Conservation (phyloP, 53 echinoderm and acorn worm species). For the Echinarachnius parma region DNA sequence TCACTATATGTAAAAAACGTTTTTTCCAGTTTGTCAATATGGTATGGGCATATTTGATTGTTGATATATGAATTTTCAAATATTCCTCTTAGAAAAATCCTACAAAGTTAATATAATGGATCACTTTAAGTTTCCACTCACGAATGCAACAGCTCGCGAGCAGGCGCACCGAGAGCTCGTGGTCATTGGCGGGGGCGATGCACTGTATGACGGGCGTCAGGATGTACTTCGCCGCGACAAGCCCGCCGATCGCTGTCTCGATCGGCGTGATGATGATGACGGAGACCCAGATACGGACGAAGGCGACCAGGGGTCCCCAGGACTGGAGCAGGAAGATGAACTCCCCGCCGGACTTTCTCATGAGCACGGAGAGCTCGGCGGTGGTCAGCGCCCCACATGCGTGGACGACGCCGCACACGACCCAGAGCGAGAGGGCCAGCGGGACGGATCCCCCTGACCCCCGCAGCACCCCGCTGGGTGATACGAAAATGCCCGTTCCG, state of each 20-base stretch:
- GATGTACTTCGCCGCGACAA: conserved; percentile 50
- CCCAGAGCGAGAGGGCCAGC: conserved; percentile 53
- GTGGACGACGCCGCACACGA: conserved; percentile 39
- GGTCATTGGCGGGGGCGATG: conserved; percentile 5
- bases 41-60: no score
- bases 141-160: conserved; percentile 44
- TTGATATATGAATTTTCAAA: no score
- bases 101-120: no score
- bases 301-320: conserved; percentile 44
- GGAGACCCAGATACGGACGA: conserved; percentile 46
- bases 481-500: conserved; percentile 70
- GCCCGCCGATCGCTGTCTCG: conserved; percentile 25
- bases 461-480: conserved; percentile 54
- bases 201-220: conserved; percentile 49
- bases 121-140: no score
- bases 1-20: no score
- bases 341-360: conserved; percentile 79
- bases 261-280: conserved; percentile 37
- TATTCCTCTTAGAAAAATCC: no score
- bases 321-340: conserved; percentile 54
- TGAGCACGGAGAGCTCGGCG: conserved; percentile 65
- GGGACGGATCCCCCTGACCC: conserved; percentile 52
- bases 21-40: no score
- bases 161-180: conserved; percentile 17
- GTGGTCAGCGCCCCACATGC: conserved; percentile 65